Evolutionary conservation across 1,140 invertebrate species (phyloP), one percentile per base, ranked within the genome.

Genomic region (Cyphomyrmex costatus): DNA sequence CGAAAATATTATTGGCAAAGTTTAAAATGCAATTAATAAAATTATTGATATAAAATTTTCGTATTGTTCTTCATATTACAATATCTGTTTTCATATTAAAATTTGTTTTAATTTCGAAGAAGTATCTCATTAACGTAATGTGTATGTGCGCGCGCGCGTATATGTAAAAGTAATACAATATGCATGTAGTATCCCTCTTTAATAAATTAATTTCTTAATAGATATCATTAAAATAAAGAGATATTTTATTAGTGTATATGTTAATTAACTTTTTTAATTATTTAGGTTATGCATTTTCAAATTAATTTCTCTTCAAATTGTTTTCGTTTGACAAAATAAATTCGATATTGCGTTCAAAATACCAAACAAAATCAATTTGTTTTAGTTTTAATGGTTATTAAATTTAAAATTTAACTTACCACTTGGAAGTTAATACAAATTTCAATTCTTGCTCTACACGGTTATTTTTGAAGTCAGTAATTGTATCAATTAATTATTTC

Each of bases 61-160:
- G 4, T 65, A 65, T n/a, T 33, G 19, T 21, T 65, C 8, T 36
- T 33, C 33, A 65, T 33, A 27, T 65, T 36, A 36, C 10, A n/a
- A 30, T 30, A 49, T 49, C 46, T 49, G 3, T 16, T 61, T 56
- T 56, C 5, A 51, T 36, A 71, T 71, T 27, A 51, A 71, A 71
- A 71, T 51, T 1, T 71, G 2, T 71, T n/a, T 71, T 51, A 71
- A 71, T 49, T 30, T 71, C 14, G 8, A 71, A 71, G 2, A 19
- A 4, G 3, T 68, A 49, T 46, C 65, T 68, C 46, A 71, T 71
- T 51, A 71, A 51, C 16, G 16, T 71, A 71, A 71, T 71, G n/a
- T 71, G 49, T 21, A 7, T 27, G n/a, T 2, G 16, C n/a, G 51
- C 30, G 30, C 27, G 8, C 2, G 14, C 8, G 8, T 42, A 42